These are phyloP conservation scores for Brenthis ino DNA, from an alignment of 2,888 invertebrate genomes.

Conservation along the genomic window DNA sequence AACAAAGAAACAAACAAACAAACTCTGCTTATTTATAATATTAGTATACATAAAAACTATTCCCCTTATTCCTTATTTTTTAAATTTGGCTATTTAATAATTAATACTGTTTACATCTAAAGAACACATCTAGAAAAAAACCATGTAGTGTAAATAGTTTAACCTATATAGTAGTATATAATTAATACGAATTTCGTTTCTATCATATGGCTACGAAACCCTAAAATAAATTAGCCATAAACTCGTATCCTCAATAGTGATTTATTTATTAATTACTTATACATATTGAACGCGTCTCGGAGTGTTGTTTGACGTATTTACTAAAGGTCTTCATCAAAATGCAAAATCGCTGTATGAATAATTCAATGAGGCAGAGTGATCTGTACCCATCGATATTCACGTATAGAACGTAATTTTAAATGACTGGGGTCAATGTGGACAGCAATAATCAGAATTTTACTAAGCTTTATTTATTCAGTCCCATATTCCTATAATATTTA, in stretches of 20 bases:
- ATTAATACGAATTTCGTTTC: no score
- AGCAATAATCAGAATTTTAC: neutral
- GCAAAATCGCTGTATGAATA: constrained; percentile 37
- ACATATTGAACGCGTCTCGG: constrained; percentile 8
- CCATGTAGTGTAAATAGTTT: no score
- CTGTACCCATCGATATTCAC: constrained; percentile 23
- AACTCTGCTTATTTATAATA: no score
- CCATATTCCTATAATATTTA: neutral
- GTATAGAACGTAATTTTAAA: constrained; percentile 24
- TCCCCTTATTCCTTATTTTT: no score
- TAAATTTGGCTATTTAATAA: no score
- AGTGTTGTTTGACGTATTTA: constrained; percentile 23
- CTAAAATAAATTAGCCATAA: no score
- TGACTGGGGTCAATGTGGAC: constrained; percentile 4
- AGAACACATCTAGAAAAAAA: no score
- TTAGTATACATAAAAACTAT: no score
- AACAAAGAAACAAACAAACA: no score
- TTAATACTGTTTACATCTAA: no score
- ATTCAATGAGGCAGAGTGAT: constrained; percentile 34
- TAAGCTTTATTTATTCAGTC: constrained; percentile 2
- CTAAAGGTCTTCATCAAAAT: constrained; percentile 34
- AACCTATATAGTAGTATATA: no score
- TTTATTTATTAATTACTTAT: constrained; percentile 18
- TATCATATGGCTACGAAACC: no score
- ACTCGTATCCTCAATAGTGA: neutral